Evolutionary conservation across 1,140 invertebrate species (phyloP), one percentile per base, ranked within the genome.

Genomic region (Colletes gigas): DNA sequence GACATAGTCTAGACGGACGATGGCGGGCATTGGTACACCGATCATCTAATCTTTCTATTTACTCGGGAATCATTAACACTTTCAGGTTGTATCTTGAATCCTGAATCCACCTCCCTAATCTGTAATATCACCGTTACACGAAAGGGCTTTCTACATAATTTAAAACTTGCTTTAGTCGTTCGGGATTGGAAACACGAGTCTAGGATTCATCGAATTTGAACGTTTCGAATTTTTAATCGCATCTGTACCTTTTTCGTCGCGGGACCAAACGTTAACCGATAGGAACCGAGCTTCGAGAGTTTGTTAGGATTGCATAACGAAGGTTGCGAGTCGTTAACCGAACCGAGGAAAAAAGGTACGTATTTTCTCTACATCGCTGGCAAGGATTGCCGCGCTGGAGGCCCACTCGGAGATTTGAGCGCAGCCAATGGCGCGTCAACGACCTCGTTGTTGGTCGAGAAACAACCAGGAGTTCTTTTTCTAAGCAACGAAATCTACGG

Each of bases 1-100:
- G 91, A 92, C 91, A 83, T 67, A 78, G 89, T 82, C 91, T 90
- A 91, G 90, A 91, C 90, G 85, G 88, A 79, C 81, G 81, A 44
- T 70, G 85, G 74, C 50, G 88, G 83, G 87, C 85, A 85, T 83
- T 85, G 83, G 83, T 78, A 86, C 75, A 83, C 83, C 82, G 79
- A 80, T 85, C 86, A 78, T 70, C 66, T 86, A 57, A 73, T 71
- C 77, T 74, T 74, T 83, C 76, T 70, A 83, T 88, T 82, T 88
- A 74, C 69, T 59, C 70, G 47, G 21, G 69, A 47, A 65, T 17
- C 72, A 39, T 77, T 80, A 79, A 82, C 65, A 60, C 63, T 81
- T 83, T 63, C 54, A 41, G 60, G 5, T 44, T 52, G 71, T 60
- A 74, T 55, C 67, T 72, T 44, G 72, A 79, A 78, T 78, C 72